phyloP scores from a whole-genome alignment of 2,797 vertebrate genomes.

The Okamejei kenojei region DNA sequence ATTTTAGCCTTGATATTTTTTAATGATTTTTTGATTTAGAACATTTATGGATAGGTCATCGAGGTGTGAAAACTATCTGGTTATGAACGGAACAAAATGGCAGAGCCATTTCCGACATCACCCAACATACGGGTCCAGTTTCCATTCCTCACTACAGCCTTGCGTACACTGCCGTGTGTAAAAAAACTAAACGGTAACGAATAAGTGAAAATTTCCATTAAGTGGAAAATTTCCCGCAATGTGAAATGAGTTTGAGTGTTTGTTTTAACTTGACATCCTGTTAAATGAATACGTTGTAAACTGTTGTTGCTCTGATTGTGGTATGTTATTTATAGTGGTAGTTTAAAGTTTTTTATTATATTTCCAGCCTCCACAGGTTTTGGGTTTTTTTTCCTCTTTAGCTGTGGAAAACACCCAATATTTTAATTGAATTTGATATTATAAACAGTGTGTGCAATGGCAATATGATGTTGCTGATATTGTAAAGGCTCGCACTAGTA shows the following conservation, averaged over 20 bases:
- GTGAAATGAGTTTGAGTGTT: not conserved
- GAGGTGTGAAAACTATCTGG: not conserved
- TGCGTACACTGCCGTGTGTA: not conserved
- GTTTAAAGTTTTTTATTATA: not conserved
- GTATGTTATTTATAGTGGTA: not conserved
- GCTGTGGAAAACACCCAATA: not conserved
- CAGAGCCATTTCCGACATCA: not conserved
- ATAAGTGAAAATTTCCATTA: not conserved
- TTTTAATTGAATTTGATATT: not conserved
- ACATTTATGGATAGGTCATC: not conserved
- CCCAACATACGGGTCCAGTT: not conserved
- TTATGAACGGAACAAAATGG: not conserved
- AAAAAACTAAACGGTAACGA: not conserved
- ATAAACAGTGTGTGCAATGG: not conserved
- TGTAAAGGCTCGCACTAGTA: not conserved
- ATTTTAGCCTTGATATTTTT: not conserved
- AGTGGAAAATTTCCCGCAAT: not conserved
- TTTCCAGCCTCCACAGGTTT: too few relatives aligned
- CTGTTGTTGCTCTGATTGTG: not conserved
- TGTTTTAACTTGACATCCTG: not conserved
- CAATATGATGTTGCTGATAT: not conserved
- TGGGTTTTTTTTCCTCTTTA: not conserved
- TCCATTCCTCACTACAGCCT: not conserved
- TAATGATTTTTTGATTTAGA: not conserved
- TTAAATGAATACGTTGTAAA: not conserved